These are phyloP conservation scores for Ichneumoninae sp. DNA, from an alignment of 2,888 invertebrate species.

Conservation along the genomic window DNA sequence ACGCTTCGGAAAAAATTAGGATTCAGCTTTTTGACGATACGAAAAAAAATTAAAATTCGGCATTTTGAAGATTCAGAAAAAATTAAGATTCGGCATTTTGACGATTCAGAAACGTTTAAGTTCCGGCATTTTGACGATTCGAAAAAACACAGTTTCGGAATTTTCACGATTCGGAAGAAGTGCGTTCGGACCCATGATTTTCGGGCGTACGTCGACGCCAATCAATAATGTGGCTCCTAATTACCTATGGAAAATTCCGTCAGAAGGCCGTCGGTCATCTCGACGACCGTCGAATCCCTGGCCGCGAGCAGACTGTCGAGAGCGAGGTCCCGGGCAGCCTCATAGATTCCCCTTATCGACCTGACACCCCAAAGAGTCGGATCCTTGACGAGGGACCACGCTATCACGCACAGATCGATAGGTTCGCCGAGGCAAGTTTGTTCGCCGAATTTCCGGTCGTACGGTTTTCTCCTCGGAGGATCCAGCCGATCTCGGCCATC, in stretches of 20 bases:
- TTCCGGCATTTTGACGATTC: too few relatives aligned
- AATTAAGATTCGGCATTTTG: too few relatives aligned
- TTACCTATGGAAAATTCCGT: conserved; percentile 79
- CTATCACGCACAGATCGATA: conserved; percentile 80
- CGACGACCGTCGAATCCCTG: conserved; percentile 74
- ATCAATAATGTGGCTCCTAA: too few relatives aligned
- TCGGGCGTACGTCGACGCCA: too few relatives aligned
- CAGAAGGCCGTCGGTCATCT: conserved; percentile 74
- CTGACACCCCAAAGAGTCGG: conserved; percentile 78
- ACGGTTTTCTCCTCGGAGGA: conserved; percentile 62
- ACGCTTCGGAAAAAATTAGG: too few relatives aligned
- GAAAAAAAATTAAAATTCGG: too few relatives aligned
- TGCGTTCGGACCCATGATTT: too few relatives aligned
- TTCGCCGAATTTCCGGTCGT: conserved; percentile 75
- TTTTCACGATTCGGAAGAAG: too few relatives aligned
- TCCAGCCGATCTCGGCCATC: conserved; percentile 6
- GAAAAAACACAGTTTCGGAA: too few relatives aligned
- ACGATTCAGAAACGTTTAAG: too few relatives aligned
- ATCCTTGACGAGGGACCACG: conserved; percentile 81
- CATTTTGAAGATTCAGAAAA: too few relatives aligned
- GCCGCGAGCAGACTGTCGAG: conserved; percentile 75
- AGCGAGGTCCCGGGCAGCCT: conserved; percentile 75
- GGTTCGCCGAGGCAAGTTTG: conserved; percentile 72
- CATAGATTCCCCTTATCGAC: conserved; percentile 77
- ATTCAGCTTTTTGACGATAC: too few relatives aligned